Evolutionary conservation across 1,140 invertebrate species (phyloP).

Genomic region (Ceratosolen solmsi): DNA sequence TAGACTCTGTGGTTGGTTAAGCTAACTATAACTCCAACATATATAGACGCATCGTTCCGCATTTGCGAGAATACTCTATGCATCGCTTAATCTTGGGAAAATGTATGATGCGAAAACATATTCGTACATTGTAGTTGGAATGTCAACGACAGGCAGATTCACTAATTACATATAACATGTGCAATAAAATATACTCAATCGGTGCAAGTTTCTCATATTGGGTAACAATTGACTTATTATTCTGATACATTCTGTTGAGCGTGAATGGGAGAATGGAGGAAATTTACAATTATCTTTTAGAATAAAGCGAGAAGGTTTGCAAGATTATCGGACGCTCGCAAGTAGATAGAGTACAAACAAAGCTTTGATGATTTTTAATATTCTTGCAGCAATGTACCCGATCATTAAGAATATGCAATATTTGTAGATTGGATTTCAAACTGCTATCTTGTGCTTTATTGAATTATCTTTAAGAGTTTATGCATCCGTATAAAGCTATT

Average conservation of each 20-base stretch:
- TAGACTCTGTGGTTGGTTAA: neutral
- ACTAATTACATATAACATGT: too few species aligned
- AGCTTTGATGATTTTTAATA: constrained; percentile 38
- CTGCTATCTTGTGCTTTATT: neutral
- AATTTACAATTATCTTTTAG: constrained; percentile 18
- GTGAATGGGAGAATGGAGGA: neutral
- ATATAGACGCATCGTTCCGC: neutral
- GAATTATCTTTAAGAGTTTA: neutral
- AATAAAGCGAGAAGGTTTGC: constrained; percentile 25
- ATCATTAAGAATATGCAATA: neutral
- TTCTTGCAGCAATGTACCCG: neutral
- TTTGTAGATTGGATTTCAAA: too few species aligned
- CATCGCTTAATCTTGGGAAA: constrained; percentile 49
- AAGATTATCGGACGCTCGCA: constrained; percentile 43
- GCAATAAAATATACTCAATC: constrained; percentile 45
- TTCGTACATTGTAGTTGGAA: constrained; percentile 40
- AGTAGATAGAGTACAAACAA: neutral
- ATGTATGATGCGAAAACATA: too few species aligned
- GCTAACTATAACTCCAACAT: too few species aligned
- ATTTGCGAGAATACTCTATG: constrained; percentile 46
- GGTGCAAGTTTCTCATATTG: constrained; percentile 12
- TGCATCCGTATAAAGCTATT: neutral
- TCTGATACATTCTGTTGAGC: too few species aligned
- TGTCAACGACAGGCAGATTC: constrained; percentile 39
- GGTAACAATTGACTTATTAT: constrained; percentile 36